Base-by-base conservation (phyloP, 2,113 vertebrate species). In the Lagopus leucura region DNA sequence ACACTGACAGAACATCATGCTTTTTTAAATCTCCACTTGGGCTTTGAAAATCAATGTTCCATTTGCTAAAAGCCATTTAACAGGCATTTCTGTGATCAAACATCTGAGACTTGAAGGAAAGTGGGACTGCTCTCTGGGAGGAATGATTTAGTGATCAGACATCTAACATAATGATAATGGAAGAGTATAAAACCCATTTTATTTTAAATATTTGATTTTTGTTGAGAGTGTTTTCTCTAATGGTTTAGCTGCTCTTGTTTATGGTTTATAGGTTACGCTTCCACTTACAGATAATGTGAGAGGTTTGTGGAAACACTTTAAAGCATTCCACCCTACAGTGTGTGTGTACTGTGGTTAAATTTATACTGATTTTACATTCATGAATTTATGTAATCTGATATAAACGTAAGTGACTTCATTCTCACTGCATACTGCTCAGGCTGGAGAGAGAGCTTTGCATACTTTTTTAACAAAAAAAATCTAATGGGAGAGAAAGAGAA, bases 161-260 rank as follows among this genome's bases (percentile, higher is more conserved):
- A 11, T 43, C 30, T 70, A 45, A 36, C 1, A 8, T 83, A 43
- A 74, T 7, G 75, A 38, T 43, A 91, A 50, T 15, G 21, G 60
- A 36, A 71, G 38, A 67, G 6, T 45, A 71, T 74, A 13, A 73
- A 48, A 24, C 27, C 42, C 77, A 6, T 81, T 90, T 77, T 38
- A 77, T 84, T 87, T 85, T 85, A 76, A 52, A 82, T 73, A 82
- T 10, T 92, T 85, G 25, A 40, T 95, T 82, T 82, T 80, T 48
- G 18, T 86, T 52, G 47, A 67, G 75, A 91, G 36, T 77, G 17
- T 34, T 94, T 86, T 45, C 18, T 64, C 22, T 50, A 67, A 65
- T 42, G 38, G 4, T 88, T 64, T 75, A 67, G 16, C 19, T 65
- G 13, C 21, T 64, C 13, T 40, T 88, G 14, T 65, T 77, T 48